Conservation (phyloP, 2,797 vertebrate genomes). For the Parauchenoglanis punctatus region DNA sequence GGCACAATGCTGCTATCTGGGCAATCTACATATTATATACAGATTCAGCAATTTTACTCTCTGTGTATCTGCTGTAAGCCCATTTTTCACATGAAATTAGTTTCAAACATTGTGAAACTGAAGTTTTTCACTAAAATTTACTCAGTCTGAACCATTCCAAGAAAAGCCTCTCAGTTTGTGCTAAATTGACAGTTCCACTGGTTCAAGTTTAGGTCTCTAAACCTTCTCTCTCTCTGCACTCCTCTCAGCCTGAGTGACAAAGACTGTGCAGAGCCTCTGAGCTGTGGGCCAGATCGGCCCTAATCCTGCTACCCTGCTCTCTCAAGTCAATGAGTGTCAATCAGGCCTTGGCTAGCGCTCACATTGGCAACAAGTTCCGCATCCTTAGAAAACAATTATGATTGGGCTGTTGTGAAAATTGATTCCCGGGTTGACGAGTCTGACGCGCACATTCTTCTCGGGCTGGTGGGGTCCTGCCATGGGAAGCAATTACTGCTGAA, state of each 20-base stretch:
- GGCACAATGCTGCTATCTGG: not conserved
- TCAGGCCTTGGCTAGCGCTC: slow-evolving; percentile 80
- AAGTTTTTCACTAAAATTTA: slow-evolving; percentile 16
- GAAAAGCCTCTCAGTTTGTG: slow-evolving; percentile 4
- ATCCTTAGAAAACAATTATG: slow-evolving; percentile 89
- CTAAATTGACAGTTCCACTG: slow-evolving; percentile 31
- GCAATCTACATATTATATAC: not conserved
- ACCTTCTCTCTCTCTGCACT: slow-evolving; percentile 33
- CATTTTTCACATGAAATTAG: not conserved
- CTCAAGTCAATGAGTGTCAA: slow-evolving; percentile 88
- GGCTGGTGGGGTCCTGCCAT: slow-evolving; percentile 91
- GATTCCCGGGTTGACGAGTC: slow-evolving; percentile 84
- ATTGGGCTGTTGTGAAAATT: slow-evolving; percentile 86
- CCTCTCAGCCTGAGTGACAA: slow-evolving; percentile 73
- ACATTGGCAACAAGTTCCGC: slow-evolving; percentile 87
- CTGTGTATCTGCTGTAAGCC: not conserved
- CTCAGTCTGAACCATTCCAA: slow-evolving; percentile 2
- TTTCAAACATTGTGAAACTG: not conserved
- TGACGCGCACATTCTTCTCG: slow-evolving; percentile 71
- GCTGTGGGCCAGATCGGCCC: slow-evolving; percentile 62
- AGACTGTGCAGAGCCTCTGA: slow-evolving; percentile 55
- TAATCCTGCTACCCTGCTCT: slow-evolving; percentile 49
- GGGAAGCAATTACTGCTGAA: slow-evolving; percentile 98
- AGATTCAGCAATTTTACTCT: not conserved
- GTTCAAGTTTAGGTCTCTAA: slow-evolving; percentile 38